Percentiles rank a stretch among this genome's conserved stretches.
These are phyloP conservation scores for Chironomus tentans DNA, from an alignment of 2,888 invertebrate species.

Conservation along the genomic window DNA sequence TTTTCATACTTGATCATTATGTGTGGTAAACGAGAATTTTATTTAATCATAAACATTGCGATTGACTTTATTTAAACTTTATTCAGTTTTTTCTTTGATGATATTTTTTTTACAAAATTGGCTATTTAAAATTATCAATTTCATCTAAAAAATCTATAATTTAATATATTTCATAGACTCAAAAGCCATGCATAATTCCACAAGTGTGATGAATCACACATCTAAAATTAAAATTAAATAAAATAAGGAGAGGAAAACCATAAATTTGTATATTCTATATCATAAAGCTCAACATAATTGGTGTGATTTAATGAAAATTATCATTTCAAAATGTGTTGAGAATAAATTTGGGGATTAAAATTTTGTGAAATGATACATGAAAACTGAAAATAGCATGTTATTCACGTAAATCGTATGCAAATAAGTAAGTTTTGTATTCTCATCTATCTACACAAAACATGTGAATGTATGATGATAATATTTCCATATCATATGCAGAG, in stretches of 20 bases:
- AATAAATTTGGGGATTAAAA: not conserved
- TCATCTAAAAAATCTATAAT: not conserved
- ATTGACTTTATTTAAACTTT: no score
- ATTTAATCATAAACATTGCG: no score
- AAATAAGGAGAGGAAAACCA: not conserved
- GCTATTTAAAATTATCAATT: no score
- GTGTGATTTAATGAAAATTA: slow-evolving; percentile 17
- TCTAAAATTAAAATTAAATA: not conserved
- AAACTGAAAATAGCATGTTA: not conserved
- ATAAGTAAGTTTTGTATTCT: not conserved
- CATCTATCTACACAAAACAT: not conserved
- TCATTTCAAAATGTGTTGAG: slow-evolving; percentile 15
- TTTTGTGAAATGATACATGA: slow-evolving; percentile 18
- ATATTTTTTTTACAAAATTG: no score
- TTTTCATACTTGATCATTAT: no score
- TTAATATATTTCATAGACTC: not conserved
- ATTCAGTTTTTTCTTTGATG: no score
- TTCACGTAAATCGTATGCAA: not conserved
- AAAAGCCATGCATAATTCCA: not conserved
- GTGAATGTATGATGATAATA: not conserved
- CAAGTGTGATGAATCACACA: not conserved
- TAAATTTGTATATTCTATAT: not conserved
- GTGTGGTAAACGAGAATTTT: no score
- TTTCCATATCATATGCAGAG: not conserved
- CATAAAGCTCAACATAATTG: not conserved